Conservation (phyloP, 2,113 vertebrate species). For the Xenopus laevis region DNA sequence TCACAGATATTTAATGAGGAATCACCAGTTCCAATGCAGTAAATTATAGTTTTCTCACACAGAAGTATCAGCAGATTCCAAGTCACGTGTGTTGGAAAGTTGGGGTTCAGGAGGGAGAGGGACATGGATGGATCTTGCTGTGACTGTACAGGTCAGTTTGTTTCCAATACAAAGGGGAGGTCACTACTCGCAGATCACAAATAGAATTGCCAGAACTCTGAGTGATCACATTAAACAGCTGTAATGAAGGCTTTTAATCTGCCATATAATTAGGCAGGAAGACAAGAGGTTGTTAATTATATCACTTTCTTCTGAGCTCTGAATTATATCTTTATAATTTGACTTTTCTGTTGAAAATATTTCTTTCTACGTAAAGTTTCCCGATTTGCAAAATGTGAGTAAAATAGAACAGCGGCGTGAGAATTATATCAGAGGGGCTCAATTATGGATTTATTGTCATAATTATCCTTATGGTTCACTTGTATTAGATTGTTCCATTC, state of each 20-base stretch:
- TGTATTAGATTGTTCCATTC: no score
- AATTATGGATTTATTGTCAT: no score
- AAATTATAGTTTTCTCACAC: no score
- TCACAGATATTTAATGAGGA: no score
- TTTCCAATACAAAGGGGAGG: background rate
- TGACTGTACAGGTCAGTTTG: slow-evolving; percentile 19
- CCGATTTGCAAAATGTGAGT: background rate
- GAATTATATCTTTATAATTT: background rate
- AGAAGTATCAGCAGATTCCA: no score
- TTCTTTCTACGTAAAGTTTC: background rate
- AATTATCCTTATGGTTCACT: no score
- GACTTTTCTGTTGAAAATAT: background rate
- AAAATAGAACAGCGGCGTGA: no score
- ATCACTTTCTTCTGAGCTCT: background rate
- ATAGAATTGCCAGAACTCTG: slow-evolving; percentile 26
- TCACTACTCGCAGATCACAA: background rate
- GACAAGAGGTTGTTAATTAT: slow-evolving; percentile 22
- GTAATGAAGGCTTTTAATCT: slow-evolving; percentile 35
- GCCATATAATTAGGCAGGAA: slow-evolving; percentile 37
- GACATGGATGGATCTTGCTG: background rate
- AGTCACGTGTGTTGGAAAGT: no score
- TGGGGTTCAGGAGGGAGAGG: background rate
- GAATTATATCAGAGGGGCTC: no score
- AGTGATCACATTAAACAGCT: slow-evolving; percentile 33
- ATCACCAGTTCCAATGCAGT: no score